phyloP scores from a whole-genome alignment of 2,797 vertebrate genomes.

The Melanotaenia trifasciata region DNA sequence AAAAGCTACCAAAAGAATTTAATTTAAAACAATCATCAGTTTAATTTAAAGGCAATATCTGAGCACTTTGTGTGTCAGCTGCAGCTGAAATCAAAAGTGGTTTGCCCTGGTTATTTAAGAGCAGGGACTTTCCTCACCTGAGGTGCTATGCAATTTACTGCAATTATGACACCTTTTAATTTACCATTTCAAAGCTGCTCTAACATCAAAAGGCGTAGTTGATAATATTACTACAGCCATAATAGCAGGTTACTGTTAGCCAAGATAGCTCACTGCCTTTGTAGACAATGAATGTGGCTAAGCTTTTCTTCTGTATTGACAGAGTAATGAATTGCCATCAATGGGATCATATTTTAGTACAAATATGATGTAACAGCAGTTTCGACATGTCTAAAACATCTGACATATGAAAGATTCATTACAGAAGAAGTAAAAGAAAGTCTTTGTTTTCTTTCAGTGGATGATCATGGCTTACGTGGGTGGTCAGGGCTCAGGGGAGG shows the following conservation, averaged over 20 bases:
- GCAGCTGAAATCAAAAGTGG: slow-evolving; percentile 50
- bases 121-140: slow-evolving; percentile 70
- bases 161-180: slow-evolving; percentile 56
- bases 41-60: slow-evolving; percentile 9
- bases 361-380: slow-evolving; percentile 45
- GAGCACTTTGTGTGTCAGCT: slow-evolving; percentile 31
- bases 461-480: slow-evolving; percentile 46
- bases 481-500: slow-evolving; percentile 43
- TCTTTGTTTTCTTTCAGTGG: slow-evolving; percentile 35
- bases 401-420: slow-evolving; percentile 49
- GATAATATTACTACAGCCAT: slow-evolving; percentile 19
- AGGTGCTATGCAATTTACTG: slow-evolving; percentile 51
- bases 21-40: not conserved
- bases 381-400: slow-evolving; percentile 35
- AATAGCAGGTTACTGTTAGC: not conserved
- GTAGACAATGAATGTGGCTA: slow-evolving; percentile 27
- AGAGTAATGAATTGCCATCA: slow-evolving; percentile 47
- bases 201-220: slow-evolving; percentile 39
- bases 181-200: slow-evolving; percentile 43
- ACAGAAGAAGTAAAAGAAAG: slow-evolving; percentile 41
- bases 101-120: slow-evolving; percentile 44
- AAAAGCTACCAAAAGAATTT: too few species aligned
- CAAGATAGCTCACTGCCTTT: slow-evolving; percentile 9
- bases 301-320: slow-evolving; percentile 8
- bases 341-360: slow-evolving; percentile 49